Evolutionary conservation across 2,113 vertebrate genomes (phyloP).

Genomic region (Cyprinodon brontotheroides): DNA sequence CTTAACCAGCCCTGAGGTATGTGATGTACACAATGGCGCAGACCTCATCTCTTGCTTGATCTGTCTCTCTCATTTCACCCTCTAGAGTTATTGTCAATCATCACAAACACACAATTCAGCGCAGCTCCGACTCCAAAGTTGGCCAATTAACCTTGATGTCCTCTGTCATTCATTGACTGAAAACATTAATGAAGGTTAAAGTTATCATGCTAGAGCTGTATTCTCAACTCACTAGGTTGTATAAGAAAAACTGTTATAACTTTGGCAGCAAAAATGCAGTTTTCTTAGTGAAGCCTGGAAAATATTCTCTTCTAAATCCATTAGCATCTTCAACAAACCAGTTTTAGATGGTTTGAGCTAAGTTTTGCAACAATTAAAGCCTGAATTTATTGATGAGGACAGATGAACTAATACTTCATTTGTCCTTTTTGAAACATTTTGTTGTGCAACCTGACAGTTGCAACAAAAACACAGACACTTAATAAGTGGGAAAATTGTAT

Average conservation of each 20-base stretch:
- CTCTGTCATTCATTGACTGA: constrained; percentile 37
- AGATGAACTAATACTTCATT: no score
- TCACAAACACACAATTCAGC: constrained; percentile 59
- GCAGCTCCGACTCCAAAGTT: constrained; percentile 42
- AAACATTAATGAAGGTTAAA: constrained; percentile 25
- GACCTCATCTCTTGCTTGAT: constrained; percentile 29
- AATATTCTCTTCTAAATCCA: no score
- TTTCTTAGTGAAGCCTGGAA: background rate
- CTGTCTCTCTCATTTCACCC: constrained; percentile 44
- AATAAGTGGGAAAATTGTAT: no score
- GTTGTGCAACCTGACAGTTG: no score
- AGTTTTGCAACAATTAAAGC: no score
- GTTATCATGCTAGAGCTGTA: constrained; percentile 1
- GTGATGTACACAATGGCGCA: constrained; percentile 44
- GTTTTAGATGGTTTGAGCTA: background rate
- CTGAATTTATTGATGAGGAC: no score
- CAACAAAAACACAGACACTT: no score
- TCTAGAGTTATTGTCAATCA: constrained; percentile 60
- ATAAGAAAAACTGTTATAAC: background rate
- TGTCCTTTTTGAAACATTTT: no score
- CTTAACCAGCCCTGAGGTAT: constrained; percentile 45
- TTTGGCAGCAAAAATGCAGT: background rate
- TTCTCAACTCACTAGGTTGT: background rate
- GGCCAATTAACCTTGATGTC: constrained; percentile 62
- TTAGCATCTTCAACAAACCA: background rate